A percentile compares a stretch with the other conserved stretches of the same genome.
phyloP scores from a whole-genome alignment of 1,140 invertebrate genomes.

The Heliothis subflexa region DNA sequence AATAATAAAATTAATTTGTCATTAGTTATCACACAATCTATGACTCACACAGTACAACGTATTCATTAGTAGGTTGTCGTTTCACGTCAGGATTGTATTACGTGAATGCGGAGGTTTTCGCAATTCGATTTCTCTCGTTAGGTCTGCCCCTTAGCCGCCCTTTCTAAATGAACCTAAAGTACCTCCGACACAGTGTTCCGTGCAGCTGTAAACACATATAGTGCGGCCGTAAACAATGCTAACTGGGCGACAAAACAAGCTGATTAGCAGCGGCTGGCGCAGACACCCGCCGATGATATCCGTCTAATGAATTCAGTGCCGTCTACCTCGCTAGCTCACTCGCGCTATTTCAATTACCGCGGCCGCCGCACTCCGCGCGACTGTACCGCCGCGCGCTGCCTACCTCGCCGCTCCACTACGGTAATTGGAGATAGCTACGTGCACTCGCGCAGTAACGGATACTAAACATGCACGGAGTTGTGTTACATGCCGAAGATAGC shows the following conservation, averaged over 20 bases:
- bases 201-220: conserved; percentile 13
- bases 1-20: not conserved
- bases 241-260: conserved; percentile 43
- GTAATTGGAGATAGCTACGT: conserved; percentile 39
- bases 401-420: not conserved
- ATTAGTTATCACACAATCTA: not conserved
- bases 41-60: not conserved
- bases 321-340: conserved; percentile 22
- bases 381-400: conserved; percentile 11
- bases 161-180: conserved; percentile 26
- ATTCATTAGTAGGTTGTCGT: not conserved
- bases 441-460: conserved; percentile 26
- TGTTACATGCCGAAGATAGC: not conserved
- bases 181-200: not conserved
- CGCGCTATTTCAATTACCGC: conserved; percentile 44
- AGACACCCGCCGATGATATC: conserved; percentile 21
- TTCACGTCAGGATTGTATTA: not conserved
- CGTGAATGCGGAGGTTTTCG: not conserved
- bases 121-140: conserved; percentile 33
- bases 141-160: conserved; percentile 4
- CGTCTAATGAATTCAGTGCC: conserved; percentile 42
- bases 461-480: conserved; percentile 16
- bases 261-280: conserved; percentile 33
- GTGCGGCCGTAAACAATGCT: conserved; percentile 44
- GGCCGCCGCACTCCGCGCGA: not conserved